These are phyloP conservation scores for Gallinago media DNA, from an alignment of 2,113 vertebrate genomes.

Conservation along the genomic window DNA sequence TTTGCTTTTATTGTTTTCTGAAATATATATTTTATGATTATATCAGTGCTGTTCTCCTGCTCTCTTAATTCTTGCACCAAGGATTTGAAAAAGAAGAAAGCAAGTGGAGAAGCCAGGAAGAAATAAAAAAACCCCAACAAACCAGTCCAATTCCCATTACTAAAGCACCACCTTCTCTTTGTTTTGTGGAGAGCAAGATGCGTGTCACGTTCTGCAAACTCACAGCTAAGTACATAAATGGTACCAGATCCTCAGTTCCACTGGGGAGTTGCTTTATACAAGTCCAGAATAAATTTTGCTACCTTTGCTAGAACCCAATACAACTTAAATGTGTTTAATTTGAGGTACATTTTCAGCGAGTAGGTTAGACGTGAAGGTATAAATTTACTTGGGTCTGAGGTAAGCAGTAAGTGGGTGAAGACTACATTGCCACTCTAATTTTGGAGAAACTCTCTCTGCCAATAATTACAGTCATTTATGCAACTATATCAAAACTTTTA, in stretches of 20 bases:
- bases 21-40: neutral
- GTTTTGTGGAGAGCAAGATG: neutral
- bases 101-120: neutral
- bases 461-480: neutral
- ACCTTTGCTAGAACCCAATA: neutral
- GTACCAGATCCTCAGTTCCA: neutral
- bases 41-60: neutral
- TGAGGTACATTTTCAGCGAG: neutral
- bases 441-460: neutral
- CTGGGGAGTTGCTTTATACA: neutral
- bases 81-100: neutral
- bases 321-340: neutral
- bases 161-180: neutral
- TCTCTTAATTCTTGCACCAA: neutral
- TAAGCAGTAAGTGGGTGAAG: neutral
- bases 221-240: neutral
- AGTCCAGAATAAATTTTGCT: neutral
- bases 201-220: neutral
- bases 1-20: slow-evolving; percentile 4
- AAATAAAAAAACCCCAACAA: neutral
- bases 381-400: neutral
- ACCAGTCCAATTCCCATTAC: neutral
- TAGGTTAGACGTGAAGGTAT: neutral
- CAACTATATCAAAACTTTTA: neutral
- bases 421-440: neutral